Evolutionary conservation across 2,888 invertebrate genomes (phyloP).

Genomic region (Neocrepidodera transversa): DNA sequence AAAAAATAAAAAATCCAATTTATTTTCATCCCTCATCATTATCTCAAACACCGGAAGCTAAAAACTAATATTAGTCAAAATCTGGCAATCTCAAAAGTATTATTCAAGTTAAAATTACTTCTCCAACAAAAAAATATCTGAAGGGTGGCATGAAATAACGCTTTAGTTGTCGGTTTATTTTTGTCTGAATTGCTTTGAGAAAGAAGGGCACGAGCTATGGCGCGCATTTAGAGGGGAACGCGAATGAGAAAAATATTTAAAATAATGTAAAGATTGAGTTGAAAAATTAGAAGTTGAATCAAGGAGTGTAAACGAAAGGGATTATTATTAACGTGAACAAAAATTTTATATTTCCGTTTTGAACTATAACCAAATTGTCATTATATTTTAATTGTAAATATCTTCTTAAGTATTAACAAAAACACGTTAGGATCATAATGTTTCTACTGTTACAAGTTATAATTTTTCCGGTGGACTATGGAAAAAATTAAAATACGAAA

Average conservation of each 20-base stretch:
- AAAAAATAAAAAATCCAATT: conserved; percentile 22
- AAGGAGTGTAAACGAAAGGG: conserved; percentile 39
- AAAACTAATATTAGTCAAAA: conserved; percentile 49
- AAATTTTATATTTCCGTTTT: too few species aligned
- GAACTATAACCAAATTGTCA: too few species aligned
- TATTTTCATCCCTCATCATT: conserved; percentile 35
- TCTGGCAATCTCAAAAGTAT: conserved; percentile 46
- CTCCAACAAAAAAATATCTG: conserved; percentile 47
- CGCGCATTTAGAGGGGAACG: conserved; percentile 22
- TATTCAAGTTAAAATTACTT: conserved; percentile 54
- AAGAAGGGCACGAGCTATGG: conserved; percentile 32
- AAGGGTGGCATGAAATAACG: conserved; percentile 50
- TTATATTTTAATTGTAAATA: too few species aligned
- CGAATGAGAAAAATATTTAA: conserved; percentile 45
- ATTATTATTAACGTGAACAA: too few species aligned
- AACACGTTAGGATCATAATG: too few species aligned
- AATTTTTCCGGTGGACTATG: too few species aligned
- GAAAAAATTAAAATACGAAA: too few species aligned
- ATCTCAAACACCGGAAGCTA: conserved; percentile 40
- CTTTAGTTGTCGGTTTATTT: conserved; percentile 52
- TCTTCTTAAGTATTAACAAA: too few species aligned
- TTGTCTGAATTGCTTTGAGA: conserved; percentile 51
- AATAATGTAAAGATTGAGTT: conserved; percentile 52
- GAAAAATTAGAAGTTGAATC: conserved; percentile 44
- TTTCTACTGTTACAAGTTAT: too few species aligned